Evolutionary conservation across 1,140 invertebrate genomes (phyloP).

Genomic region (Zaprionus inermis): DNA sequence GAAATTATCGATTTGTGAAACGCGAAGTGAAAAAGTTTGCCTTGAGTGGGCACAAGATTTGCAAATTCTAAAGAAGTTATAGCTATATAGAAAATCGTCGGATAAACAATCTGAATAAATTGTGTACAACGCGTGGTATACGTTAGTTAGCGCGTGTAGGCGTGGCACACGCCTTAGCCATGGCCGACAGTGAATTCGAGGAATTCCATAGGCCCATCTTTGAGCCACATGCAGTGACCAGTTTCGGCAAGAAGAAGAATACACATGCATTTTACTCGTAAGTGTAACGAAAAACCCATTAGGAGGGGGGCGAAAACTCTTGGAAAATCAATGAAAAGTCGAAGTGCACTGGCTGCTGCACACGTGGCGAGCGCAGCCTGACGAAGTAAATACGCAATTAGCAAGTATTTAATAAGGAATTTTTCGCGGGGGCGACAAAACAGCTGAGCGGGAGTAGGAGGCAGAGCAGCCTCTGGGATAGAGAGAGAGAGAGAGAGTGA

Average conservation of each 20-base stretch:
- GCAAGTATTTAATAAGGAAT: not conserved
- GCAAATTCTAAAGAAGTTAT: conserved; percentile 3
- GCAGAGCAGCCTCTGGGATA: not conserved
- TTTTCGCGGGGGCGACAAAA: not conserved
- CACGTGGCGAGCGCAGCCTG: conserved; percentile 18
- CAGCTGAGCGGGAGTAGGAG: not conserved
- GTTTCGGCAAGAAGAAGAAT: conserved; percentile 86
- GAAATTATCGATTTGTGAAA: conserved; percentile 82
- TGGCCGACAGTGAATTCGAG: conserved; percentile 96
- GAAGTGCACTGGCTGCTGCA: too few relatives aligned
- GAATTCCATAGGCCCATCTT: conserved; percentile 93
- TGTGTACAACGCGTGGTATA: not conserved
- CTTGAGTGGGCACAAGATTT: conserved; percentile 12
- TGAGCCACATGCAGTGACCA: conserved; percentile 87
- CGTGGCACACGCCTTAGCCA: conserved; percentile 49
- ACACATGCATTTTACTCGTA: conserved; percentile 89
- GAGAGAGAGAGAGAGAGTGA: not conserved
- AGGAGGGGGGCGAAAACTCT: too few relatives aligned
- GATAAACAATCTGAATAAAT: not conserved
- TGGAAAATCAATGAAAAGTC: not conserved
- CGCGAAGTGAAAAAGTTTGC: conserved; percentile 69
- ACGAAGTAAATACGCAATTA: conserved; percentile 6
- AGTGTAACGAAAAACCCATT: too few relatives aligned
- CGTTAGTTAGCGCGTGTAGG: conserved; percentile 10
- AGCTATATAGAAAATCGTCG: not conserved